Base-by-base conservation (phyloP, 2,797 vertebrate genomes). In the Poecile montanus region DNA sequence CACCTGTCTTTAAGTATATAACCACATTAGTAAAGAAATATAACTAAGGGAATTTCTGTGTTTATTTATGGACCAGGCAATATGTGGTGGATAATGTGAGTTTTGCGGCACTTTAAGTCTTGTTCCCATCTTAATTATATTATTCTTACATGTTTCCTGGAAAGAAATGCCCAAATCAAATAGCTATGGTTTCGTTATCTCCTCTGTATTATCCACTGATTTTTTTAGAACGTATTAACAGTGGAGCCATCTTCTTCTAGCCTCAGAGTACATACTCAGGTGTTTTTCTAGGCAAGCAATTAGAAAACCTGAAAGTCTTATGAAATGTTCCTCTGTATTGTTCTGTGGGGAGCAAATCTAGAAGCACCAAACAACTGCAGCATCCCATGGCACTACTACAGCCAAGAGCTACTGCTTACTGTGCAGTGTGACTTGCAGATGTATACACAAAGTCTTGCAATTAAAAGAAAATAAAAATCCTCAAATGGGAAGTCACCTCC, bases 221-320 rank as follows among this genome's bases (percentile, higher is more conserved):
- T 96, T 86, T 97, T 97, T 97, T 82, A 95, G 96, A 98, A 97
- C 96, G 96, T 65, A 98, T 98, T 97, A 98, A 97, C 92, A 98
- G 97, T 93, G 95, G 65, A 97, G 83, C 70, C 84, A 94, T 85
- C 87, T 97, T 97, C 97, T 98, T 98, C 98, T 97, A 98, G 97
- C 90, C 91, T 97, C 89, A 68, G 70, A 96, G 85, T 83, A 73
- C 96, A 96, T 93, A 97, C 45, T 97, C 97, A 97, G 97, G 95
- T 98, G 85, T 95, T 97, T 94, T 79, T 96, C 95, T 96, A 97
- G 96, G 97, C 97, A 98, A 97, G 97, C 98, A 99, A 99, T 99
- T 99, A 98, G 96, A 98, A 93, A 93, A 96, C 57, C 97, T 96
- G 97, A 98, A 98, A 98, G 98, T 97, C 95, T 97, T 94, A 96